Percentiles rank a stretch among this genome's conserved stretches.
phyloP scores from a whole-genome alignment of 2,113 vertebrate species.

The Sterrhoptilus dennistouni region DNA sequence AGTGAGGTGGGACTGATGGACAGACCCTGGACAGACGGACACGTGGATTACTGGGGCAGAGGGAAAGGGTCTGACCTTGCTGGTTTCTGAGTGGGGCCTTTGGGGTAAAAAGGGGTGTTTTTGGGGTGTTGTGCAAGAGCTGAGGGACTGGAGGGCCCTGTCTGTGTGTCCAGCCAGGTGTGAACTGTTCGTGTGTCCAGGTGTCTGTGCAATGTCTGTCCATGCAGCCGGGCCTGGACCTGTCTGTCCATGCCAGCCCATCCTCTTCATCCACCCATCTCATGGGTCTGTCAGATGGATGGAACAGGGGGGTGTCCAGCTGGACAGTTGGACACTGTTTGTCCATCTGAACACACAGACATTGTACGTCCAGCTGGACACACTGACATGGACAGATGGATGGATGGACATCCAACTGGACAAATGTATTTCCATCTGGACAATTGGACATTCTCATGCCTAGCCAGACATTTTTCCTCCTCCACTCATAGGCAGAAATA shows the following conservation, averaged over 20 bases:
- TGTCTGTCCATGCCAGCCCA: neutral
- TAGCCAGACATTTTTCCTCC: neutral
- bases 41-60: fast-evolving
- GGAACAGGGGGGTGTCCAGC: too few species aligned
- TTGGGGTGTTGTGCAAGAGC: too few species aligned
- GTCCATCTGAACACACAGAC: too few species aligned
- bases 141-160: too few species aligned
- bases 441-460: too few species aligned
- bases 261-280: neutral
- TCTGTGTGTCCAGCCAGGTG: fast-evolving
- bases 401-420: neutral
- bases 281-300: neutral
- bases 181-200: neutral
- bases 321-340: neutral
- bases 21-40: fast-evolving
- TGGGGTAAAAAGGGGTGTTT: neutral
- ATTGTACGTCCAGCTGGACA: neutral
- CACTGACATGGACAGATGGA: neutral
- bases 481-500: neutral
- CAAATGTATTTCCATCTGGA: neutral
- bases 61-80: fast-evolving
- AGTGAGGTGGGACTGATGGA: fast-evolving
- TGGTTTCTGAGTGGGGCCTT: neutral
- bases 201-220: fast-evolving
- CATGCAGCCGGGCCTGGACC: too few species aligned